Base-by-base conservation (phyloP, 35 echinoderm and acorn worm species). In the Acanthaster planci region DNA sequence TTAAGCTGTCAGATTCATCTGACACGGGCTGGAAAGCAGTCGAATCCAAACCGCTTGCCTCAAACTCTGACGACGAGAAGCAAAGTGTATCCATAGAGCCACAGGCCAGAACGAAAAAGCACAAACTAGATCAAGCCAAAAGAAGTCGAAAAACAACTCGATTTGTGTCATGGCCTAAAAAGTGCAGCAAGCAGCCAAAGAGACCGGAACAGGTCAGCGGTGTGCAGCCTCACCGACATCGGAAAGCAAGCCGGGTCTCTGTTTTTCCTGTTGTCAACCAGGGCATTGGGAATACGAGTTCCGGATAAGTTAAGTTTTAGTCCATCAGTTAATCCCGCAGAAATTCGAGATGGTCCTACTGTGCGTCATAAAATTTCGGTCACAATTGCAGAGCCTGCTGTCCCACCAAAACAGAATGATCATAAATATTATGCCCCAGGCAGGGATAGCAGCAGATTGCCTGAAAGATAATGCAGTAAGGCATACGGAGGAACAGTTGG, bases 51-150 rank as follows among this genome's bases (percentile, higher is more conserved):
- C 59, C 21, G 59, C 9, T 64, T 19, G 59, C 59, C 14, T 64
- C 59, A 8, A n/a, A 14, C 12, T 64, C 59, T 8, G 59, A 64
- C 21, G 59, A 64, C 2, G 3, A 56, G 22, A 1, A 64, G 59
- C 21, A 18, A n/a, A n/a, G n/a, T n/a, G n/a, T 0, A 64, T 18
- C 14, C 7, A 64, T 23, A 12, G 59, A 19, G 1, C n/a, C 59
- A 64, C 14, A 64, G 59, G 59, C 59, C 59, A 64, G 59, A 64
- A n/a, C 59, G 15, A 64, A 64, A n/a, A 64, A 64, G 59, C 59
- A 1, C 59, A 64, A 64, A n/a, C 59, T 18, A 1, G 14, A 14
- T 2, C 21, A 64, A 0, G 59, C 59, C 0, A 64, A 64, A n/a
- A 64, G n/a, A 22, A n/a, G 59, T n/a, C 21, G 30, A n/a, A 64